Evolutionary conservation across 2,797 vertebrate genomes (phyloP).

Genomic region (Anableps anableps): DNA sequence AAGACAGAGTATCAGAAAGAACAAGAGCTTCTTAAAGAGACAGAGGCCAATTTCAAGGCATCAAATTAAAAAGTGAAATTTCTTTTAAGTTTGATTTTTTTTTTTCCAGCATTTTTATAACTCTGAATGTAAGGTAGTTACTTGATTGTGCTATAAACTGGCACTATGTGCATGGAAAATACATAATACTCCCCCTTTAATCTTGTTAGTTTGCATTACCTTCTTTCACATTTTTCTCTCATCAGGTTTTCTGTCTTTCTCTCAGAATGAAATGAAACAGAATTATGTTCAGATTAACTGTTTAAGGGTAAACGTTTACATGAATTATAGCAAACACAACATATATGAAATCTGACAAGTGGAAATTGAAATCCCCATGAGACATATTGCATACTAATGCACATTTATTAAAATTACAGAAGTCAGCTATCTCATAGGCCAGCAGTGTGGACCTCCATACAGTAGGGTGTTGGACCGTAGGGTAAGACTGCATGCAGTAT

Average conservation of each 20-base stretch:
- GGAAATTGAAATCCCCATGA: conserved; percentile 55
- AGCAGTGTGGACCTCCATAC: too few species aligned
- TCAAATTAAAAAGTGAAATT: too few species aligned
- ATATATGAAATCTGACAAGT: conserved; percentile 54
- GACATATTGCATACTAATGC: conserved; percentile 55
- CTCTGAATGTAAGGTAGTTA: too few species aligned
- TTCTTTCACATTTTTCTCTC: background rate
- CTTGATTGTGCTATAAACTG: too few species aligned
- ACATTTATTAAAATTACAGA: conserved; percentile 59
- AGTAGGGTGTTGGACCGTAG: conserved; percentile 31
- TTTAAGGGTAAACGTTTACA: conserved; percentile 36
- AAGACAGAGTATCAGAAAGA: too few species aligned
- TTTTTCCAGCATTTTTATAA: too few species aligned
- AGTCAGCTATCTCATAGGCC: conserved; percentile 28
- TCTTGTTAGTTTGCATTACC: background rate
- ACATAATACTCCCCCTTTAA: too few species aligned
- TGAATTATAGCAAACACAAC: conserved; percentile 44
- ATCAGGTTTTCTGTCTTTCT: background rate
- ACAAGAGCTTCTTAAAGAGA: too few species aligned
- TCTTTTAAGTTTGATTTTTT: too few species aligned
- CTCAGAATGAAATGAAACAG: background rate
- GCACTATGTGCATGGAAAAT: too few species aligned
- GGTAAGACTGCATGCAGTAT: conserved; percentile 21
- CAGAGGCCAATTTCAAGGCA: too few species aligned
- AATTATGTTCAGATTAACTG: conserved; percentile 41